Evolutionary conservation across 2,113 vertebrate genomes (phyloP).

Genomic region (Labeo catla): DNA sequence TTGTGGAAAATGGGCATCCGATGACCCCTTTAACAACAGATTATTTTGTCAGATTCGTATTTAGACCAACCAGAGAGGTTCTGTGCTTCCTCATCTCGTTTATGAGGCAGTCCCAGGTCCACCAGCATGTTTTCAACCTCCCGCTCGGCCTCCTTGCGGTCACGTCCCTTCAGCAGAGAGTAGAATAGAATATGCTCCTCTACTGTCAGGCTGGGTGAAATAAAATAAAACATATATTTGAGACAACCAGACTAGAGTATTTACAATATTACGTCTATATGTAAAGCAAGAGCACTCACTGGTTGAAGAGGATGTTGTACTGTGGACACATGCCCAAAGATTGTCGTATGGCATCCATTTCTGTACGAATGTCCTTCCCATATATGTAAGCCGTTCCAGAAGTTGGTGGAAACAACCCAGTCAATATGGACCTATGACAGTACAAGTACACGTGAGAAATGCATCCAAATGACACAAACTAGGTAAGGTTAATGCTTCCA

Average conservation of each 20-base stretch:
- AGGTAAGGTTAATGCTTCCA: neutral
- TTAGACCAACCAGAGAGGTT: conserved; percentile 87
- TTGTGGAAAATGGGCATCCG: no score
- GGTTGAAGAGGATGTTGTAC: conserved; percentile 83
- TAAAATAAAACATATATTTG: neutral
- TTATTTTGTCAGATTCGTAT: neutral
- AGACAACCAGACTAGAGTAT: neutral
- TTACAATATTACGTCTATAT: neutral
- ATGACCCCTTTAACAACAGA: neutral
- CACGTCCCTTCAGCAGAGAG: conserved; percentile 85
- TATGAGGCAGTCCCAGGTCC: conserved; percentile 87
- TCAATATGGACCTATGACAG: conserved; percentile 83
- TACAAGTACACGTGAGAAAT: neutral
- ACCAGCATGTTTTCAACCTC: conserved; percentile 88
- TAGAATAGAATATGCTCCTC: conserved; percentile 89
- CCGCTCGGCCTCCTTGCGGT: conserved; percentile 78
- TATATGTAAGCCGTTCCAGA: conserved; percentile 84
- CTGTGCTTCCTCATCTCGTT: conserved; percentile 87
- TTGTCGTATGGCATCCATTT: conserved; percentile 75
- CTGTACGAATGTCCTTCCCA: conserved; percentile 81
- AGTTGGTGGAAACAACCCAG: conserved; percentile 82
- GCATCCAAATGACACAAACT: neutral
- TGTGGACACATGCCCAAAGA: conserved; percentile 90
- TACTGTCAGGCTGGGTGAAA: conserved; percentile 75
- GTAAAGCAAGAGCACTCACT: conserved; percentile 64